Conservation (phyloP, 2,888 invertebrate species). For the Dicyrtomina minuta region DNA sequence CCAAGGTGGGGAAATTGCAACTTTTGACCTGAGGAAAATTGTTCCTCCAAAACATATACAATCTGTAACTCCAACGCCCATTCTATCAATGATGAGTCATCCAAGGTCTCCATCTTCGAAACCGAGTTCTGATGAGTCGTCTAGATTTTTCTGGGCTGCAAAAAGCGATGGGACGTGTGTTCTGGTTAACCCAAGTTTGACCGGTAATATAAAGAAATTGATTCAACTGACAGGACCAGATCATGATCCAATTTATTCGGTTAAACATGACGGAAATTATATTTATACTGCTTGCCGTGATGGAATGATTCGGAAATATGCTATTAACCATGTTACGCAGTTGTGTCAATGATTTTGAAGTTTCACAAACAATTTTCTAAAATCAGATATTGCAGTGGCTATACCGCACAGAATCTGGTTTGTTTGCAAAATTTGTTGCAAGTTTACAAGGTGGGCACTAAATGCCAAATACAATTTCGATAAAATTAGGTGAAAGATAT, state of each 20-base stretch:
- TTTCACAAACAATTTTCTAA: no score
- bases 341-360: constrained; percentile 5
- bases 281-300: constrained; percentile 68
- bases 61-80: constrained; percentile 44
- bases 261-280: constrained; percentile 62
- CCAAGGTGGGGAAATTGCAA: constrained; percentile 62
- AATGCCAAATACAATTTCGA: no score
- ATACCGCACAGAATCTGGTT: no score
- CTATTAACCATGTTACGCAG: constrained; percentile 37
- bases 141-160: constrained; percentile 46
- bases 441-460: no score
- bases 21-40: constrained; percentile 45
- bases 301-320: constrained; percentile 65
- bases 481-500: no score
- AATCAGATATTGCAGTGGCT: no score
- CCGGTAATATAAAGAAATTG: constrained; percentile 31
- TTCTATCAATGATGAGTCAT: constrained; percentile 46
- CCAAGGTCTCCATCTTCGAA: constrained; percentile 46
- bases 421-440: no score
- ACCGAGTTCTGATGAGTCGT: constrained; percentile 43
- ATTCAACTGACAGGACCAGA: constrained; percentile 69
- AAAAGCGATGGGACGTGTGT: constrained; percentile 48
- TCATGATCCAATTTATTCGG: constrained; percentile 68
- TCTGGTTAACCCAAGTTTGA: constrained; percentile 44
- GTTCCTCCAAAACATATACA: constrained; percentile 35